Conservation (phyloP, 2,888 invertebrate genomes). For the Panzeria rudis region DNA sequence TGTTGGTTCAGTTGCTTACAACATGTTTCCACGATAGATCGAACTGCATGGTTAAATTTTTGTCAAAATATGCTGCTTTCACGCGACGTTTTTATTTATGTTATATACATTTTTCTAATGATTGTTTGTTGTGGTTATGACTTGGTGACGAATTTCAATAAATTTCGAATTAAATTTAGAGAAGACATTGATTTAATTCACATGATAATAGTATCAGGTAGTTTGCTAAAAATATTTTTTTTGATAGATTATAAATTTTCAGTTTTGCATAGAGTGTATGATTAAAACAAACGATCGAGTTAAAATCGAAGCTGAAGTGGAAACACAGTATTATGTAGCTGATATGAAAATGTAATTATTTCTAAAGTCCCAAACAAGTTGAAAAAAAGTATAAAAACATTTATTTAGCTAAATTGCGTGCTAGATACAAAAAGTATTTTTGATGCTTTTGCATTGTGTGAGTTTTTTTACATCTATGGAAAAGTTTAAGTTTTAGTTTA, state of each 20-base stretch:
- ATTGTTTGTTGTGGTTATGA: too few species aligned
- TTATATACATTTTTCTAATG: too few species aligned
- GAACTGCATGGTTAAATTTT: background rate
- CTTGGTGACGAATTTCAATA: too few species aligned
- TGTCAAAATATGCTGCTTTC: too few species aligned
- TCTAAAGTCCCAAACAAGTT: background rate
- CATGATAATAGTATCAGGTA: too few species aligned
- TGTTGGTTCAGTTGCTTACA: background rate
- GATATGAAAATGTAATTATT: slow-evolving; percentile 49
- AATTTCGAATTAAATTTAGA: too few species aligned
- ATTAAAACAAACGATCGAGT: too few species aligned
- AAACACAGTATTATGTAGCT: background rate
- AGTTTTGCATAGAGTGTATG: too few species aligned
- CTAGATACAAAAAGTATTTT: slow-evolving; percentile 35
- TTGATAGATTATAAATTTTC: too few species aligned
- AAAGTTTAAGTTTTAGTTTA: slow-evolving; percentile 15
- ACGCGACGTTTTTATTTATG: too few species aligned
- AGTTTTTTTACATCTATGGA: slow-evolving; percentile 7
- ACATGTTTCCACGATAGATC: background rate
- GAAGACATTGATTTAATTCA: too few species aligned
- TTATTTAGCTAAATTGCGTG: slow-evolving; percentile 64
- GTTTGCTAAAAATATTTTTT: too few species aligned
- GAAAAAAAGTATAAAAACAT: slow-evolving; percentile 24
- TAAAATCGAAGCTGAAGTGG: background rate
- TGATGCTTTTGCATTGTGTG: slow-evolving; percentile 1